A percentile compares a stretch with the other conserved stretches of the same genome.
These are phyloP conservation scores for Chaetodon trifasciatus DNA, from an alignment of 2,797 vertebrate species.

Conservation along the genomic window DNA sequence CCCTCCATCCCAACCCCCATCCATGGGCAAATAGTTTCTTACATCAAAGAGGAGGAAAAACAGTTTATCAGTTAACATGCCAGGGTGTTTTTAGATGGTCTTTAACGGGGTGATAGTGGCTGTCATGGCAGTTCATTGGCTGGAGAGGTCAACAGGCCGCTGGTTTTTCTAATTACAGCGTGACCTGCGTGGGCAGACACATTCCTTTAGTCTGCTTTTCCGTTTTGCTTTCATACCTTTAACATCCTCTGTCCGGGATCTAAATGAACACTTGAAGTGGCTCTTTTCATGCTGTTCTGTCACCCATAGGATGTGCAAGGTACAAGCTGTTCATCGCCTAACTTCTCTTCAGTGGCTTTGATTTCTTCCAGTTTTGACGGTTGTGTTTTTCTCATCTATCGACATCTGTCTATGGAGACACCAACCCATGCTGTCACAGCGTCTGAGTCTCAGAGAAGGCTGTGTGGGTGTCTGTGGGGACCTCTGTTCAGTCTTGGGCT, in stretches of 20 bases:
- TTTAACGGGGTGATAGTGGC: conserved; percentile 69
- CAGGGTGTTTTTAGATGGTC: conserved; percentile 59
- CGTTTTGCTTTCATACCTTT: conserved; percentile 53
- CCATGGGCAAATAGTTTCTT: conserved; percentile 39
- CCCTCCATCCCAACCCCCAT: background rate
- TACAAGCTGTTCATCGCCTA: conserved; percentile 16
- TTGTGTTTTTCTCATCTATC: conserved; percentile 49
- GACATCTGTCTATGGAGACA: conserved; percentile 44
- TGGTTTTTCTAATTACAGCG: conserved; percentile 78
- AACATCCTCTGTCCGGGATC: conserved; percentile 40
- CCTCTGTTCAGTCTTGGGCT: conserved; percentile 47
- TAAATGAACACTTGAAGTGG: conserved; percentile 35
- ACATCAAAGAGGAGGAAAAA: conserved; percentile 72
- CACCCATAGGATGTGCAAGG: conserved; percentile 15
- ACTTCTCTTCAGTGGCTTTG: conserved; percentile 26
- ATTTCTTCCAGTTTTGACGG: conserved; percentile 41
- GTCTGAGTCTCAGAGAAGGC: conserved; percentile 49
- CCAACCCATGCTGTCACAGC: conserved; percentile 56
- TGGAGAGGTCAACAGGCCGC: conserved; percentile 71
- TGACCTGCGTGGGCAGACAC: conserved; percentile 68
- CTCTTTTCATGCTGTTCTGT: conserved; percentile 14
- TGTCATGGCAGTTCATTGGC: conserved; percentile 65
- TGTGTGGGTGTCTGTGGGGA: conserved; percentile 63
- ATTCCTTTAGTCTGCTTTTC: conserved; percentile 73
- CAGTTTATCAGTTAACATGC: conserved; percentile 72